phyloP scores from a whole-genome alignment of 2,113 vertebrate species.

The Saguinus imperator region DNA sequence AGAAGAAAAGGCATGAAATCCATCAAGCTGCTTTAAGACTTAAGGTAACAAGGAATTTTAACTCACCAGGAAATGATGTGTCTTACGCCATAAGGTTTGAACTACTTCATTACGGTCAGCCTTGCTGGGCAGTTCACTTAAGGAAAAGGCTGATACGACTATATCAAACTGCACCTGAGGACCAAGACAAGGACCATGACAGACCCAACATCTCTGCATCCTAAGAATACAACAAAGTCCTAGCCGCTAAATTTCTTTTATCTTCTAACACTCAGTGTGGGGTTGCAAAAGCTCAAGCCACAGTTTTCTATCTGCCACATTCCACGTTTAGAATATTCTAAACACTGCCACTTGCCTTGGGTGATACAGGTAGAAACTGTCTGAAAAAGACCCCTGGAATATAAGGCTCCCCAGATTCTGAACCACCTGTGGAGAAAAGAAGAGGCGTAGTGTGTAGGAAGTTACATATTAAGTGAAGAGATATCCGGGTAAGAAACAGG shows the following conservation, averaged over 20 bases:
- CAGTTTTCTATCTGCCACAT: not conserved
- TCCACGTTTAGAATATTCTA: not conserved
- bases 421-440: conserved; percentile 82
- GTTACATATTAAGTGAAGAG: not conserved
- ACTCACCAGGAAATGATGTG: conserved; percentile 88
- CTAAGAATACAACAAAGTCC: not conserved
- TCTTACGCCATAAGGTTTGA: conserved; percentile 92
- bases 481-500: not conserved
- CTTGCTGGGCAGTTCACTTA: conserved; percentile 86
- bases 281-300: not conserved
- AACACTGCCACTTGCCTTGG: conserved; percentile 85
- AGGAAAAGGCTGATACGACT: conserved; percentile 88
- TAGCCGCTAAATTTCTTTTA: not conserved
- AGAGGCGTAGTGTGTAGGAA: not conserved
- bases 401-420: conserved; percentile 79
- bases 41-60: not conserved
- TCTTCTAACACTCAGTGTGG: not conserved
- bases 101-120: conserved; percentile 80
- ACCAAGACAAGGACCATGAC: not conserved
- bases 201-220: not conserved
- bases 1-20: not conserved
- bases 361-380: conserved; percentile 92
- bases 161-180: conserved; percentile 91
- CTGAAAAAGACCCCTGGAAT: conserved; percentile 91
- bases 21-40: not conserved